phyloP scores from a whole-genome alignment of 2,888 invertebrate species.

The Liopterus haemorrhoidalis region DNA sequence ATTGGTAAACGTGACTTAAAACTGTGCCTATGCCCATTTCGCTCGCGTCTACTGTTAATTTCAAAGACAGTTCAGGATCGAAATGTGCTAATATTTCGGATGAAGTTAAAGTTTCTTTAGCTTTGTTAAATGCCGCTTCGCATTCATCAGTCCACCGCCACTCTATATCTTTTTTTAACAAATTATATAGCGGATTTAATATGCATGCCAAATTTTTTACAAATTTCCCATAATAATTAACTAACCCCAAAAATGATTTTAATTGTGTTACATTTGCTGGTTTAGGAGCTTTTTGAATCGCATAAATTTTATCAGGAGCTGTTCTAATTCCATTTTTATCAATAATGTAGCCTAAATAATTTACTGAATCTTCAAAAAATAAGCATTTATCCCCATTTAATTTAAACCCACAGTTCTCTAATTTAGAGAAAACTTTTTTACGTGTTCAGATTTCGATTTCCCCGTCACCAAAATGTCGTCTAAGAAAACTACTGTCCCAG shows the following conservation, averaged over 20 bases:
- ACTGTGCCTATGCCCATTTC: conserved; percentile 19
- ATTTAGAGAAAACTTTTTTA: conserved; percentile 15
- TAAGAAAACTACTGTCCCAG: conserved; percentile 27
- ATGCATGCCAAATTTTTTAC: conserved; percentile 32
- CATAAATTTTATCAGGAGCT: conserved; percentile 27
- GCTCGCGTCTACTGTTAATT: conserved; percentile 24
- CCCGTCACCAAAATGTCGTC: conserved; percentile 32
- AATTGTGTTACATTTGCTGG: conserved; percentile 30
- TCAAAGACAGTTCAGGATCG: conserved; percentile 22
- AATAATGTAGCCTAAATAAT: conserved; percentile 32
- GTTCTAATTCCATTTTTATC: conserved; percentile 31
- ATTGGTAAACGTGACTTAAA: conserved; percentile 17
- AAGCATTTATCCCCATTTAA: conserved; percentile 29
- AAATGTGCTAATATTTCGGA: conserved; percentile 27
- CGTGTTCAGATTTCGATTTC: conserved; percentile 22
- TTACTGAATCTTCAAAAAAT: conserved; percentile 30
- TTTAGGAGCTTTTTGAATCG: conserved; percentile 28
- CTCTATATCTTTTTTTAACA: conserved; percentile 28
- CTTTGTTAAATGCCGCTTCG: conserved; percentile 31
- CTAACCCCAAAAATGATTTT: conserved; percentile 31
- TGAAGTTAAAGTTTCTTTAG: conserved; percentile 28
- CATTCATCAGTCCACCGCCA: conserved; percentile 33
- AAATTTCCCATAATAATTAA: conserved; percentile 39
- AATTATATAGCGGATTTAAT: conserved; percentile 32
- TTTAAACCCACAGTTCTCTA: conserved; percentile 23